These are phyloP conservation scores for Hydractinia echinata DNA, from an alignment of 30 jellyfish, hydroid and myxozoan genomes.

Conservation along the genomic window DNA sequence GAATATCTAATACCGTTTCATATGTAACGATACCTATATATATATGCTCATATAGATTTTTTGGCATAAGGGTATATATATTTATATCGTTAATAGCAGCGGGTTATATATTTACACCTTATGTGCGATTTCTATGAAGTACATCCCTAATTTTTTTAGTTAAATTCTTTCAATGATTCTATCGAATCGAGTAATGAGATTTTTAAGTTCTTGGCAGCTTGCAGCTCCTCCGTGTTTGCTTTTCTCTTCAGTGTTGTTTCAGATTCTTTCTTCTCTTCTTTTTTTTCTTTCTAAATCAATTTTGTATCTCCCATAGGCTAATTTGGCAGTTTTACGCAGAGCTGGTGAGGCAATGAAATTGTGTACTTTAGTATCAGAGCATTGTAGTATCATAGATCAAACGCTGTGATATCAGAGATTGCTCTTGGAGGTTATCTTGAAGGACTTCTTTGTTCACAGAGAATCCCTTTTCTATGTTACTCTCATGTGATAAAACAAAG, in stretches of 20 bases:
- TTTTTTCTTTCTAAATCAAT: background rate
- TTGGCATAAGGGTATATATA: no score
- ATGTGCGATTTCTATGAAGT: no score
- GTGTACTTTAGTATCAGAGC: conserved; percentile 14
- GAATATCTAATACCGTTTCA: no score
- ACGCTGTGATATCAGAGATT: conserved; percentile 18
- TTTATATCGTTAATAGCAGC: no score
- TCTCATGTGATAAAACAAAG: conserved; percentile 11
- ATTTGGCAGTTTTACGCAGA: background rate
- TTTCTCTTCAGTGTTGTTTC: background rate
- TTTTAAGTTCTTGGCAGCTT: conserved; percentile 11
- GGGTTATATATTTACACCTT: no score
- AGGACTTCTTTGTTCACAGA: conserved; percentile 3
- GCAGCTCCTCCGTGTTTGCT: background rate
- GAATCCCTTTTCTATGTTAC: conserved; percentile 25
- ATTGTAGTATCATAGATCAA: conserved; percentile 11
- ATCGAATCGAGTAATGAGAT: background rate
- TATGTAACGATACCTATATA: no score
- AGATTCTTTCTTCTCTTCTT: background rate
- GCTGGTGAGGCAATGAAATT: background rate
- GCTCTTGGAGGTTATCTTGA: background rate
- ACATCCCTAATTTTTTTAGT: no score
- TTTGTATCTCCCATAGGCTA: conserved; percentile 2
- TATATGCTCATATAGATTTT: no score
- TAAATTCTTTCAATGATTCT: background rate